Evolutionary conservation across 2,888 invertebrate genomes (phyloP), one percentile per base, ranked within the genome.

Genomic region (Hemistola chrysoprasaria): DNA sequence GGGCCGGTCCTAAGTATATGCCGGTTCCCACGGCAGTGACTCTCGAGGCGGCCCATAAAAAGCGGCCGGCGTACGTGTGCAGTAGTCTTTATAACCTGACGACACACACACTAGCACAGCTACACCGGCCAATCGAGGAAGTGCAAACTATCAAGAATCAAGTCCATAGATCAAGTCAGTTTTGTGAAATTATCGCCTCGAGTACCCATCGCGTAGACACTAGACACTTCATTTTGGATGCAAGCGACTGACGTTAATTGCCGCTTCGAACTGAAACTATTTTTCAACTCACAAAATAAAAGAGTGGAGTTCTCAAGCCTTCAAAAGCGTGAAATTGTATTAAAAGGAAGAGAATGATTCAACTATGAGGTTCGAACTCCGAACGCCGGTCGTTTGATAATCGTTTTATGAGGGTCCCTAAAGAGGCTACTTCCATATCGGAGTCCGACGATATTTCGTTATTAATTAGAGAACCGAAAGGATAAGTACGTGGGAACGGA

Each of bases 11-110:
- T 83, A 85, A 85, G 88, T 83, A 73, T 79, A 84, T 82, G 88
- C 83, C 70, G 79, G 85, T 90, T 89, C 88, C 83, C 84, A 89
- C 89, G 86, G 68, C 84, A 78, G 78, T 81, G 80, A 85, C 79
- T 80, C 75, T 76, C 75, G 79, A 74, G 71, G 58, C 78, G 63
- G 76, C 67, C 83, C 83, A 87, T 87, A 85, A 88, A 85, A 87
- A 87, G 83, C 76, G 74, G 69, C 64, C 78, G 78, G 75, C 76
- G 80, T 82, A 80, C 84, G 84, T 81, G 84, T 77, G 71, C 73
- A 79, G 79, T 83, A 84, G 82, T 77, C 71, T 82, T 79, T 78
- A 81, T 72, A 73, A 72, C 59, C 58, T 67, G 61, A 23, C 22
- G 1, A 6, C 30, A 37, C 38, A 29, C 43, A 44, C 43, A 44